phyloP scores from a whole-genome alignment of 1,140 invertebrate genomes.

The Atta cephalotes region DNA sequence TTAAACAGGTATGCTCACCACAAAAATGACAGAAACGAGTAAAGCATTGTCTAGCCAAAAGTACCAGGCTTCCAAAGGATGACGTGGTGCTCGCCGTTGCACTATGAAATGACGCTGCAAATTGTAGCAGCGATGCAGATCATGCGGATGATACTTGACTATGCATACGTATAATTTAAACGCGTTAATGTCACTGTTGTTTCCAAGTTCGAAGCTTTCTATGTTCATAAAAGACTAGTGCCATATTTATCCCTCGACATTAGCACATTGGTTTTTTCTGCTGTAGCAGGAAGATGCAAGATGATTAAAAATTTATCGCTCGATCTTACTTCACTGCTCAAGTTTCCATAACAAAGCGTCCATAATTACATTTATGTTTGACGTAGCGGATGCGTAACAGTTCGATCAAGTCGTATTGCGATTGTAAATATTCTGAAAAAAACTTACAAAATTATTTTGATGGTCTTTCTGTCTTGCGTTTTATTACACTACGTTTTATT shows the following conservation, averaged over 20 bases:
- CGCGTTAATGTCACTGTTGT: slow-evolving; percentile 45
- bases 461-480: background rate
- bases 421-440: slow-evolving; percentile 54
- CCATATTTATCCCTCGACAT: slow-evolving; percentile 63
- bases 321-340: background rate
- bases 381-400: background rate
- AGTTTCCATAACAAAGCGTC: slow-evolving; percentile 3
- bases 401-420: slow-evolving; percentile 55
- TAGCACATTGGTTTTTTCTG: slow-evolving; percentile 20
- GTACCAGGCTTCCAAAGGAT: slow-evolving; percentile 83
- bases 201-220: slow-evolving; percentile 63
- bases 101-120: slow-evolving; percentile 79
- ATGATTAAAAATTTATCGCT: slow-evolving; percentile 21
- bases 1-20: slow-evolving; percentile 69
- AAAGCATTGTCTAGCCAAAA: slow-evolving; percentile 82
- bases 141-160: slow-evolving; percentile 68
- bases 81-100: slow-evolving; percentile 78
- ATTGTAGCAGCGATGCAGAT: slow-evolving; percentile 79
- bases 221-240: slow-evolving; percentile 77
- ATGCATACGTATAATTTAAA: slow-evolving; percentile 73
- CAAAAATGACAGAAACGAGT: slow-evolving; percentile 78
- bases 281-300: background rate
- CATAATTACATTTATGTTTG: background rate
- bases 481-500: slow-evolving; percentile 42
- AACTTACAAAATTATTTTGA: slow-evolving; percentile 48